A percentile compares a stretch with the other conserved stretches of the same genome.
phyloP scores from a whole-genome alignment of 2,888 invertebrate genomes.

The Rhorus exstirpatorius region DNA sequence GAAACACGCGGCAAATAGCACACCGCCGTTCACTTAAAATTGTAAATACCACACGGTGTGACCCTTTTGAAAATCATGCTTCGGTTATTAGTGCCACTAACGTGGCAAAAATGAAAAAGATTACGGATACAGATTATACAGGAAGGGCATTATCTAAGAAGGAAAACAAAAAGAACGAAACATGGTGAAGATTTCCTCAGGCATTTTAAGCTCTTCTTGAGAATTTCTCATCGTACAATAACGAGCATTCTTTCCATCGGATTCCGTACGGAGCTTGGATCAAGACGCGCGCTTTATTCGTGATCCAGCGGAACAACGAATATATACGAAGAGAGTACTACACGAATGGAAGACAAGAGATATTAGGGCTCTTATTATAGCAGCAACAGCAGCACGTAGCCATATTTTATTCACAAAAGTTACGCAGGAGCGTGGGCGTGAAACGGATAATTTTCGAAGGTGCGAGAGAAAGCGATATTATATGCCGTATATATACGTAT shows the following conservation, averaged over 20 bases:
- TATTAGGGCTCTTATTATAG: conserved; percentile 49
- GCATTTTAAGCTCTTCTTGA: not conserved
- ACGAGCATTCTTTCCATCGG: not conserved
- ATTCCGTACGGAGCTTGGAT: not conserved
- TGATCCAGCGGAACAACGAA: too few species aligned
- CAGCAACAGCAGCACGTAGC: conserved; percentile 70
- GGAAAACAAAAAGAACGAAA: conserved; percentile 4
- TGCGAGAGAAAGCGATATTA: conserved; percentile 76
- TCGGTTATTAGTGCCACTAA: conserved; percentile 30
- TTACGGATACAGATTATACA: conserved; percentile 37
- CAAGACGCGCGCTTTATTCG: too few species aligned
- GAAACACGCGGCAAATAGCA: conserved; percentile 14
- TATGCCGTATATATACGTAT: conserved; percentile 45
- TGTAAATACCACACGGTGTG: conserved; percentile 21
- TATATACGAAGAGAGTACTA: too few species aligned
- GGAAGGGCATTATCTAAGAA: too few species aligned
- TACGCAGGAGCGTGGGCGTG: conserved; percentile 79
- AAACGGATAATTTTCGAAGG: conserved; percentile 83
- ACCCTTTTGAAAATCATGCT: conserved; percentile 14
- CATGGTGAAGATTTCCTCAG: not conserved
- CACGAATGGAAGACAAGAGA: conserved; percentile 33
- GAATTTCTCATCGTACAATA: conserved; percentile 8
- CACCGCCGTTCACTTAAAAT: conserved; percentile 14
- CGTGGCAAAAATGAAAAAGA: conserved; percentile 31
- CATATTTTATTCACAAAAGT: conserved; percentile 77